Conservation (phyloP, 2,888 invertebrate genomes). For the Calameuta pallipes region DNA sequence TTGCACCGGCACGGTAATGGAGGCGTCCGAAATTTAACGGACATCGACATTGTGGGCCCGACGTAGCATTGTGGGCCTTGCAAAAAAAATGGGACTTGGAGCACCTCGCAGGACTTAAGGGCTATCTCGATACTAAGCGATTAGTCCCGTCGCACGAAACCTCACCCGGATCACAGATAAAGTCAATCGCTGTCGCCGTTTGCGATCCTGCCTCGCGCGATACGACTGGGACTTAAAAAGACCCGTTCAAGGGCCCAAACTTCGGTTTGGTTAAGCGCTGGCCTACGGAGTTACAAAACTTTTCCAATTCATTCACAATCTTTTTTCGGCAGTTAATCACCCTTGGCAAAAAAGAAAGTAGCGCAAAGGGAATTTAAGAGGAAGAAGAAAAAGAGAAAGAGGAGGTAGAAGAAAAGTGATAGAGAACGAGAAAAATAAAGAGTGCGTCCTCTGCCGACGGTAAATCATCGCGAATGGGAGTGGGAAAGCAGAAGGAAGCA, state of each 20-base stretch:
- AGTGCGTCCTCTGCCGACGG: slow-evolving; percentile 15
- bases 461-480: slow-evolving; percentile 8
- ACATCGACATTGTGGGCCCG: not conserved
- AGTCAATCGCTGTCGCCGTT: slow-evolving; percentile 36
- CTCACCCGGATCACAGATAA: slow-evolving; percentile 31
- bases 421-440: slow-evolving; percentile 9
- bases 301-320: not conserved
- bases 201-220: slow-evolving; percentile 8
- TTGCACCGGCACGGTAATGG: slow-evolving; percentile 30
- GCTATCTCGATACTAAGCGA: not conserved
- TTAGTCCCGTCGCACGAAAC: not conserved
- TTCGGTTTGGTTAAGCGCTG: not conserved
- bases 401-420: slow-evolving; percentile 4
- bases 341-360: slow-evolving; percentile 7
- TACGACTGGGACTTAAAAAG: not conserved
- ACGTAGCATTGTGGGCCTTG: not conserved
- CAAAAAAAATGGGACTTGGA: not conserved
- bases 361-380: slow-evolving; percentile 24
- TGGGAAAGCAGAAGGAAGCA: slow-evolving; percentile 34
- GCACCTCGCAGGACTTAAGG: not conserved
- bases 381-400: slow-evolving; percentile 8
- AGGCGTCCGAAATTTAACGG: slow-evolving; percentile 44
- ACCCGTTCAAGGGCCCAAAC: not conserved
- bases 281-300: not conserved
- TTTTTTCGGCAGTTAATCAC: not conserved